These are phyloP conservation scores for Pogonocichla stellata DNA, from an alignment of 2,113 vertebrate species.

Conservation along the genomic window DNA sequence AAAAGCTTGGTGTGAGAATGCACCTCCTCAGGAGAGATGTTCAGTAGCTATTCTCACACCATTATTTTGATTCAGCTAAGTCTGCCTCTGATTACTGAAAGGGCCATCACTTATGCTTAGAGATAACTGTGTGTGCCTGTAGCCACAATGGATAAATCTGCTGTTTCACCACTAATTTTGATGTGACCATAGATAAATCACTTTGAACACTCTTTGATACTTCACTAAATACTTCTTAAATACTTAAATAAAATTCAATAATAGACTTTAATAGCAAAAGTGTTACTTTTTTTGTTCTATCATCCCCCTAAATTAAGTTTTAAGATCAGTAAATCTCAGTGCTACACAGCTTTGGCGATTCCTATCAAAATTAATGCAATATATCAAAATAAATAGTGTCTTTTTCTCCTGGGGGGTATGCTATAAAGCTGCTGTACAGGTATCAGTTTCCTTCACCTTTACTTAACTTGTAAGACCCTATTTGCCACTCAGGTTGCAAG, in stretches of 20 bases:
- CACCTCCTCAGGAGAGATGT: neutral
- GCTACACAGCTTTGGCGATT: neutral
- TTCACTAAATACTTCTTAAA: neutral
- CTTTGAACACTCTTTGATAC: neutral
- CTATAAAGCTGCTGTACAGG: neutral
- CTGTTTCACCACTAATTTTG: neutral
- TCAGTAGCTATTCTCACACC: neutral
- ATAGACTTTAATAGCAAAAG: neutral
- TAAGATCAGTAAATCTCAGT: neutral
- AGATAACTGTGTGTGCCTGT: neutral
- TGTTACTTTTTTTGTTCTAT: neutral
- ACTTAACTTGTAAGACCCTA: neutral
- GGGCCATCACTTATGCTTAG: neutral
- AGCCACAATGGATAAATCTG: neutral
- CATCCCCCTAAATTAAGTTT: neutral
- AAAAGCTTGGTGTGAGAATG: neutral
- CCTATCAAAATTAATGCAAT: neutral
- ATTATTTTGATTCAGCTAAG: neutral
- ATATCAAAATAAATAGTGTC: neutral
- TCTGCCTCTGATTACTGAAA: neutral
- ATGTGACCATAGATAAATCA: neutral
- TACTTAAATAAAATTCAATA: neutral
- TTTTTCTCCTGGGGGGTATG: neutral
- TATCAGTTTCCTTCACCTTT: neutral
- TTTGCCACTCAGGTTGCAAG: neutral